Evolutionary conservation across 2,888 invertebrate genomes (phyloP), one percentile per base, ranked within the genome.

Genomic region (Epirrhoe alternata): DNA sequence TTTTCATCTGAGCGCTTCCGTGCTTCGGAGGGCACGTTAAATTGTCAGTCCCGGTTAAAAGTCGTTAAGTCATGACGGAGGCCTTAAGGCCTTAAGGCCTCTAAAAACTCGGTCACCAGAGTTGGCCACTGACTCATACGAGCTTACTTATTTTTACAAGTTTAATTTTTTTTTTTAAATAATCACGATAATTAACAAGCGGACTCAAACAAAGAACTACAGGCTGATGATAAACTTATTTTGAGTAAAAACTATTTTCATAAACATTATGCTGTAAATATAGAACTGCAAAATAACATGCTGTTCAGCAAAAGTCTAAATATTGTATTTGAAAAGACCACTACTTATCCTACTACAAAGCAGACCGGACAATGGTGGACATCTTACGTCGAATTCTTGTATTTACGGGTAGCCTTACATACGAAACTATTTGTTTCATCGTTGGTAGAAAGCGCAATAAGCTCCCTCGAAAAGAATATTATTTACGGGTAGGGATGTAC

Each of bases 401-500:
- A 82, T 83, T 83, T 77, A 78, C 74, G 75, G 77, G 81, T 78
- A 79, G 85, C 82, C 85, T 85, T 81, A 79, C 79, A 81, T 77
- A 74, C 75, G 70, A 73, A 72, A 78, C 81, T 86, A 85, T 87
- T 88, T 86, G 87, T 90, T 90, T 87, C 85, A 85, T 86, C 83
- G 83, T 81, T 77, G 77, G 38, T 80, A 78, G 71, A 71, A 81
- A 85, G 82, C 74, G 88, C 87, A 90, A 89, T 90, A 89, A 86
- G 88, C 82, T 87, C 77, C 78, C 76, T 77, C 88, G 87, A 87
- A 90, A 90, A 90, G 90, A 90, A 88, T 89, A 91, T 92, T 88
- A 91, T 92, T 92, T 92, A 92, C 90, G 92, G 86, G 52, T 75
- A 79, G 73, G 66, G 78, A 67, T 68, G 64, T 71, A 35, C 31